Evolutionary conservation across 2,113 vertebrate species (phyloP), one percentile per base, ranked within the genome.

Genomic region (Gymnogyps californianus): DNA sequence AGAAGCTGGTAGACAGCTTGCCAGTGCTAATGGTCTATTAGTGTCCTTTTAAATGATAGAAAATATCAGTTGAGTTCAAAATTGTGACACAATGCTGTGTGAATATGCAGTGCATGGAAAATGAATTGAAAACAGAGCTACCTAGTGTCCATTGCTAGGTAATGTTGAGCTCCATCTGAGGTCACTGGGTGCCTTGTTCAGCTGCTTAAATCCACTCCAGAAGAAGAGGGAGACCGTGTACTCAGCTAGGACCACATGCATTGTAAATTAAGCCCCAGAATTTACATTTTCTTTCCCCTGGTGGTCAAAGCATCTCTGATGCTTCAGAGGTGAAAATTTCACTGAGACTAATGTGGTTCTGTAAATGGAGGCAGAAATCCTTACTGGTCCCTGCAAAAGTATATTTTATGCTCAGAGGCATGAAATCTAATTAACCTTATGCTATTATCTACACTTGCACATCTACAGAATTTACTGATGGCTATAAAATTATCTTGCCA

Each of bases 371-470:
- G 44, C 29, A 94, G 87, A 96, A 96, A 92, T 86, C 91, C 78
- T 66, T 88, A 71, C 76, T 91, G 61, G 64, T 40, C 64, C 58
- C 61, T 82, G 71, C 22, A 97, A 93, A 76, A 94, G 67, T 94
- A 61, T 93, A 71, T 96, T 96, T 94, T 95, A 95, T 96, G 57
- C 65, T 79, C 12, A 18, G 65, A 97, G 93, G 88, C 62, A 87
- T 96, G 87, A 97, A 97, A 97, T 96, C 89, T 97, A 97, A 97
- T 97, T 98, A 97, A 98, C 97, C 96, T 97, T 96, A 70, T 89
- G 83, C 74, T 90, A 95, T 96, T 95, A 96, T 94, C 93, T 94
- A 59, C 9, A n/a, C 86, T 96, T 88, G 67, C 90, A 91, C 83
- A 94, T 95, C 96, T 96, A 84, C 86, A 91, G 87, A 96, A 97